Evolutionary conservation across 2,797 vertebrate genomes (phyloP), one percentile per base, ranked within the genome.

Genomic region (Molossus molossus): DNA sequence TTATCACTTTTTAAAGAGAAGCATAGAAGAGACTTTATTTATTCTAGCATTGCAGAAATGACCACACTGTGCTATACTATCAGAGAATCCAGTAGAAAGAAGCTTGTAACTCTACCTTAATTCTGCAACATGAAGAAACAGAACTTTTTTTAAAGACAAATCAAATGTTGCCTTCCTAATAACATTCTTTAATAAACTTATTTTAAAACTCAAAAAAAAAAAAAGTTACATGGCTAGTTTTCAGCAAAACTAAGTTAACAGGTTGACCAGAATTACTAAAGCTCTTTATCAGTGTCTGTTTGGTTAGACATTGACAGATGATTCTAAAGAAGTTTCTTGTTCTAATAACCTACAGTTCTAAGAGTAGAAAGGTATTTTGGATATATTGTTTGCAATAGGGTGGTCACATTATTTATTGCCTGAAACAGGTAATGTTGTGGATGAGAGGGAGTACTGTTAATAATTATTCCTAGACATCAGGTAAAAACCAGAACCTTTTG

Each of bases 391-490:
- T 8, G 81, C n/a, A 40, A 1, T 9, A 75, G 4, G 5, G 27
- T 48, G 5, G 25, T 37, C 1, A 17, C 75, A 11, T 73, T 45
- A 89, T 81, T 91, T 91, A 70, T 37, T 81, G 33, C 40, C 50
- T 25, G 50, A 90, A 72, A n/a, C 53, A 89, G 75, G 60, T 67
- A 4, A 90, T 73, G 73, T 72, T 93, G 21, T 83, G 70, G 33
- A 18, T 40, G 17, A 60, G 94, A 55, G 9, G 10, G 20, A 87
- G 14, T 76, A 15, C 2, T 90, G 25, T 62, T 91, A 62, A 40
- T n/a, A 93, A 87, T 69, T 91, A 69, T 91, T 91, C 13, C n/a
- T 87, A 67, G 37, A 65, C 0, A 84, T 13, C 45, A 90, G 14
- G n/a, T 80, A 90, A 55, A 91, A 90, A 81, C 50, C 18, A 81